These are phyloP conservation scores for Sylvietta virens DNA, from an alignment of 2,113 vertebrate species.

Conservation along the genomic window DNA sequence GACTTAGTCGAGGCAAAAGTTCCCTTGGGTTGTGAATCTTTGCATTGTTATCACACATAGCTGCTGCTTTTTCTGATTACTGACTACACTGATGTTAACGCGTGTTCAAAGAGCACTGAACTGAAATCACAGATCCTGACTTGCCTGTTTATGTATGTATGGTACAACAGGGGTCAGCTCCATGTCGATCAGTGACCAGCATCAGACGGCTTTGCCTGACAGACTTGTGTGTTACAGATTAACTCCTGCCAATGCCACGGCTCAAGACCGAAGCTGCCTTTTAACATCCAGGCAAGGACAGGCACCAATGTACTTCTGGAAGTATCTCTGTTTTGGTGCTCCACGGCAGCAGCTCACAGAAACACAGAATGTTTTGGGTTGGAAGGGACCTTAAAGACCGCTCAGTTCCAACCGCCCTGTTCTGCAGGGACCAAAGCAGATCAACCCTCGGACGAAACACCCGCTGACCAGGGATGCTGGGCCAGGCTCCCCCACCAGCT, in stretches of 20 bases:
- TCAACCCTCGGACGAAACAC: not conserved
- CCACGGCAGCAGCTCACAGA: not conserved
- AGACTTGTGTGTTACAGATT: fast-evolving
- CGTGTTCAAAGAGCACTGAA: not conserved
- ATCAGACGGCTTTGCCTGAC: fast-evolving
- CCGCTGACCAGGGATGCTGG: too few species aligned
- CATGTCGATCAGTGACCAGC: fast-evolving
- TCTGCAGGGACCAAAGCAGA: not conserved
- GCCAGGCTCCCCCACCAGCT: not conserved
- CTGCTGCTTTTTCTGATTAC: not conserved
- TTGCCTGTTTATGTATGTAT: fast-evolving
- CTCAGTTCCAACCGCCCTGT: not conserved
- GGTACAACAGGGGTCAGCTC: not conserved
- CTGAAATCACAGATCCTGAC: fast-evolving
- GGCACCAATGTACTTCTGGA: fast-evolving
- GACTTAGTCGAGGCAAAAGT: not conserved
- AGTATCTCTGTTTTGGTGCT: not conserved
- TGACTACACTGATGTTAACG: not conserved
- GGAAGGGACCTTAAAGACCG: not conserved
- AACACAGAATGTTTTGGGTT: too few species aligned
- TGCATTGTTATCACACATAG: not conserved
- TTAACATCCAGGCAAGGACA: not conserved
- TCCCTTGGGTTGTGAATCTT: not conserved
- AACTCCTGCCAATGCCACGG: not conserved
- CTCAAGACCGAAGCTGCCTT: not conserved